These are phyloP conservation scores for Arrhopalites spinosus DNA, from an alignment of 2,888 invertebrate species.

Conservation along the genomic window DNA sequence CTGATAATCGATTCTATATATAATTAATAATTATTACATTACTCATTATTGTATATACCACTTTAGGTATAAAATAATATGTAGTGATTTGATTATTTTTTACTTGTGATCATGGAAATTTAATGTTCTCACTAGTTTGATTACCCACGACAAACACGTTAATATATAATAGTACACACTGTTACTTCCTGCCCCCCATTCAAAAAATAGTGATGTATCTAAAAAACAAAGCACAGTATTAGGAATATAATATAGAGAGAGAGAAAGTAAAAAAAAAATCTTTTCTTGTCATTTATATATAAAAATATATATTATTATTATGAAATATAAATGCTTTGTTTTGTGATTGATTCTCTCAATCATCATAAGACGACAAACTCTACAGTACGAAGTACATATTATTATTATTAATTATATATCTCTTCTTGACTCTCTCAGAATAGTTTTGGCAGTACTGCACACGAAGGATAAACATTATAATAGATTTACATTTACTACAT, in stretches of 20 bases:
- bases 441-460: no score
- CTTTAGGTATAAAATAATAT: no score
- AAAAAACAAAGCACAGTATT: background rate
- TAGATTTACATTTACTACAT: background rate
- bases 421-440: no score
- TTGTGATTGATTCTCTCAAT: no score
- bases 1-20: no score
- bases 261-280: background rate
- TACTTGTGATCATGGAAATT: background rate
- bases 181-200: no score
- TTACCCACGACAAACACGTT: no score
- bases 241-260: background rate
- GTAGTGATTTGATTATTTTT: background rate
- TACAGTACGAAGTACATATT: background rate
- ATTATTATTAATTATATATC: background rate
- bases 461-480: no score
- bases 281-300: no score
- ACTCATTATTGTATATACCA: no score
- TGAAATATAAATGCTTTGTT: conserved; percentile 1
- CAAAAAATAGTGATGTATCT: no score
- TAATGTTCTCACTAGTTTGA: background rate
- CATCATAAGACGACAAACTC: background rate
- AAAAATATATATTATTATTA: background rate
- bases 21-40: no score
- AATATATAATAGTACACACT: background rate